Percentiles rank a stretch among this genome's conserved stretches.
Evolutionary conservation across 35 echinoderm and acorn worm genomes (phyloP).

Genomic region (Lytechinus pictus): DNA sequence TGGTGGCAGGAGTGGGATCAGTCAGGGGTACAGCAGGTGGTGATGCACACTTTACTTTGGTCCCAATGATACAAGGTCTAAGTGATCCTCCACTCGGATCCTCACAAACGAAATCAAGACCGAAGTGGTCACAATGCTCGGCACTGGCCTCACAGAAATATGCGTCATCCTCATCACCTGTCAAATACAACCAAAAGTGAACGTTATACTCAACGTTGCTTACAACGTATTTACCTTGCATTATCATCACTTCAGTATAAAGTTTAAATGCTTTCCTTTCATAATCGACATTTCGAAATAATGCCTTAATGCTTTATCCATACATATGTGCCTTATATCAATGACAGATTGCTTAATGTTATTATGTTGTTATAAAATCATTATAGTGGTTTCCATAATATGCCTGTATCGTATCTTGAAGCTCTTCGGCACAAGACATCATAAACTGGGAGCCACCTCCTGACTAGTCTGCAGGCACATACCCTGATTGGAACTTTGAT

Average conservation of each 20-base stretch:
- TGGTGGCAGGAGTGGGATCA: conserved; percentile 52
- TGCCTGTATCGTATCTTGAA: too few relatives aligned
- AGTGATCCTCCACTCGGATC: conserved; percentile 52
- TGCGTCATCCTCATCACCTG: conserved; percentile 70
- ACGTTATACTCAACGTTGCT: neutral
- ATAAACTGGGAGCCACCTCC: too few relatives aligned
- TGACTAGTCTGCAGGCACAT: too few relatives aligned
- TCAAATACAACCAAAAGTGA: neutral
- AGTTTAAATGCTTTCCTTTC: neutral
- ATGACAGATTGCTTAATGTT: neutral
- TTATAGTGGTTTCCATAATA: too few relatives aligned
- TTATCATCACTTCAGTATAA: neutral
- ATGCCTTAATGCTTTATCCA: neutral
- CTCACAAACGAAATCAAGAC: conserved; percentile 65
- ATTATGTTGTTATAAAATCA: too few relatives aligned
- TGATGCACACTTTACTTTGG: conserved; percentile 61
- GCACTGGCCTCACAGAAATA: conserved; percentile 53
- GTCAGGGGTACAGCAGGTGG: conserved; percentile 48
- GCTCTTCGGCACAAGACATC: too few relatives aligned
- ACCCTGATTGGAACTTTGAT: too few relatives aligned
- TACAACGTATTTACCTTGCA: neutral
- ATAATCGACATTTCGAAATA: neutral
- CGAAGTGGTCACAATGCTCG: conserved; percentile 50
- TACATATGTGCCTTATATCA: neutral
- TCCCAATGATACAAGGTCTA: conserved; percentile 55